Conservation (phyloP, 2,113 vertebrate genomes). For the Corydoras sp. region DNA sequence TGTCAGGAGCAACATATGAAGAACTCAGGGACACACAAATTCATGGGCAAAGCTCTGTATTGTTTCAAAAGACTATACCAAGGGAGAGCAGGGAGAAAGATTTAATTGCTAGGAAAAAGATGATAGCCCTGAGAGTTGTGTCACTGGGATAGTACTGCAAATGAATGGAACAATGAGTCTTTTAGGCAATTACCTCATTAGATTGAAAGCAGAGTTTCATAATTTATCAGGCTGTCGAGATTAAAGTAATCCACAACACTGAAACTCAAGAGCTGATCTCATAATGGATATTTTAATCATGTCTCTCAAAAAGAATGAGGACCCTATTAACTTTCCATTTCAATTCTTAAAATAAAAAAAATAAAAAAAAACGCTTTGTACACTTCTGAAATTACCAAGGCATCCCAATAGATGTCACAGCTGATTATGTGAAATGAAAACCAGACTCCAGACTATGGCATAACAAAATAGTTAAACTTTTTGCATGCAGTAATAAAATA, state of each 20-base stretch:
- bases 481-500: not conserved
- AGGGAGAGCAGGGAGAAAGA: conserved; percentile 34
- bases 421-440: conserved; percentile 51
- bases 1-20: conserved; percentile 31
- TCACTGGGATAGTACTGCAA: conserved; percentile 49
- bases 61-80: conserved; percentile 34
- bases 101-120: conserved; percentile 42
- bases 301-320: conserved; percentile 58
- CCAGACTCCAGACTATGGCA: conserved; percentile 43
- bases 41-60: conserved; percentile 30
- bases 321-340: conserved; percentile 66
- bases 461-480: not conserved
- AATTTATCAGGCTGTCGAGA: conserved; percentile 65
- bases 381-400: conserved; percentile 53
- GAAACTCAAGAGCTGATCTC: conserved; percentile 67
- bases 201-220: conserved; percentile 60
- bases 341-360: conserved; percentile 61
- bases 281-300: conserved; percentile 72
- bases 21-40: conserved; percentile 23
- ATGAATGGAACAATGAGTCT: conserved; percentile 61
- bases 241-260: conserved; percentile 70
- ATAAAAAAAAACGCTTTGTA: conserved; percentile 56
- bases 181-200: conserved; percentile 67
- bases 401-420: conserved; percentile 48
- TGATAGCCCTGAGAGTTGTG: conserved; percentile 52